A percentile compares a stretch with the other conserved stretches of the same genome.
Conservation (phyloP, 2,113 vertebrate genomes). For the Argyrosomus japonicus region DNA sequence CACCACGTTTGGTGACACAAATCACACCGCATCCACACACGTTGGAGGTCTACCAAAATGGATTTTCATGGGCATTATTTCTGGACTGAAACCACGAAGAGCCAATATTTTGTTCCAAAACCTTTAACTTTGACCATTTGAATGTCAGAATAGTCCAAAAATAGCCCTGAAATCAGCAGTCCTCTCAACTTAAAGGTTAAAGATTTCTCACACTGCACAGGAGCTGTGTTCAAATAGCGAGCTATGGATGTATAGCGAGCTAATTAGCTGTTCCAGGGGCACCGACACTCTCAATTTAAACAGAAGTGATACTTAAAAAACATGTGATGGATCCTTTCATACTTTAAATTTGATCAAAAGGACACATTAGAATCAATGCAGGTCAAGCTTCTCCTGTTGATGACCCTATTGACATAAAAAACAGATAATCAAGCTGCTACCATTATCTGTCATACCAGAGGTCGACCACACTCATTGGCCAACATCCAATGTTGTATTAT, state of each 20-base stretch:
- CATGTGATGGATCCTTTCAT: not conserved
- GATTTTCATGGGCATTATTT: conserved; percentile 21
- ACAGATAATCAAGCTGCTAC: conserved; percentile 8
- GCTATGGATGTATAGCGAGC: not conserved
- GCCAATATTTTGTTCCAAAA: conserved; percentile 25
- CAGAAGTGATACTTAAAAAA: not conserved
- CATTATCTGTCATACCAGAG: conserved; percentile 18
- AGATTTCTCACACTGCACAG: conserved; percentile 25
- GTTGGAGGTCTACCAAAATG: conserved; percentile 19
- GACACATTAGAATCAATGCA: conserved; percentile 29
- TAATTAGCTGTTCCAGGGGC: conserved; percentile 8
- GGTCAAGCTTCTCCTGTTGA: conserved; percentile 29
- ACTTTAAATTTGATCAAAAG: conserved; percentile 28
- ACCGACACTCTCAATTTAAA: not conserved
- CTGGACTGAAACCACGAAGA: not conserved
- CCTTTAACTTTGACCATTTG: conserved; percentile 52
- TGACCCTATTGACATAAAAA: not conserved
- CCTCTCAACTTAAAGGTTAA: conserved; percentile 61
- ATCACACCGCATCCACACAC: conserved; percentile 29
- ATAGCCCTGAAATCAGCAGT: conserved; percentile 35
- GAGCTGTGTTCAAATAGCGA: conserved; percentile 8
- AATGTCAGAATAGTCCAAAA: conserved; percentile 62
- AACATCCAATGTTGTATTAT: not conserved
- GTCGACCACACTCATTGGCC: not conserved
- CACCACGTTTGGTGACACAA: conserved; percentile 15